phyloP scores from a whole-genome alignment of 2,797 vertebrate genomes.

The Liasis olivaceus region DNA sequence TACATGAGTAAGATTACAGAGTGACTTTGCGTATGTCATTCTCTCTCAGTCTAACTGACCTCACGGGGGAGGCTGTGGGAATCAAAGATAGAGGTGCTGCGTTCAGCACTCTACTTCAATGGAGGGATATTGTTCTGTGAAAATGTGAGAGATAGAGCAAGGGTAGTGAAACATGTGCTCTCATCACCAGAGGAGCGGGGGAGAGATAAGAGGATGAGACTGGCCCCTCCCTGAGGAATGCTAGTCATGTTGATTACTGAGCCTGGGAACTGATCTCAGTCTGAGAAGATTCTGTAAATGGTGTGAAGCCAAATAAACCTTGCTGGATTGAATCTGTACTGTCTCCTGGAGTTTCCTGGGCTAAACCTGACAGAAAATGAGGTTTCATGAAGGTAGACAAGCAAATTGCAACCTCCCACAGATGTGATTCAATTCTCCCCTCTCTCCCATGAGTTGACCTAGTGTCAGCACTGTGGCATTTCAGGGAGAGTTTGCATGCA shows the following conservation, averaged over 20 bases:
- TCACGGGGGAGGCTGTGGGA: background rate
- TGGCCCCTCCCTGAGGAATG: no score
- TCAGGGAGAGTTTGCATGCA: background rate
- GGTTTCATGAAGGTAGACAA: background rate
- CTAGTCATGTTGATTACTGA: no score
- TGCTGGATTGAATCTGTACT: no score
- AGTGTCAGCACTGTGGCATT: background rate
- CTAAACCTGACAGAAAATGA: no score
- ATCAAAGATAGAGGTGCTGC: background rate
- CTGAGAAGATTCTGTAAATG: no score
- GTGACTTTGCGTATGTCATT: background rate
- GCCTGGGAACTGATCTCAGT: no score
- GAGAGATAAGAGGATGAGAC: no score
- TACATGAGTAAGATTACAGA: background rate
- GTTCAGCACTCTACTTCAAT: background rate
- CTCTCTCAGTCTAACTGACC: background rate
- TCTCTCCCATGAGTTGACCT: background rate
- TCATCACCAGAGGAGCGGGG: no score
- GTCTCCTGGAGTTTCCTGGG: no score
- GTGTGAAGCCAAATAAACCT: no score
- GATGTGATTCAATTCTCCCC: background rate
- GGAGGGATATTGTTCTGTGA: background rate
- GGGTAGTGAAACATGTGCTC: no score
- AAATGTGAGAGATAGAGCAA: no score
- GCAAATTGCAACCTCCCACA: background rate